Evolutionary conservation across 1,140 invertebrate species (phyloP), one percentile per base, ranked within the genome.

Genomic region (Drosophila santomea): DNA sequence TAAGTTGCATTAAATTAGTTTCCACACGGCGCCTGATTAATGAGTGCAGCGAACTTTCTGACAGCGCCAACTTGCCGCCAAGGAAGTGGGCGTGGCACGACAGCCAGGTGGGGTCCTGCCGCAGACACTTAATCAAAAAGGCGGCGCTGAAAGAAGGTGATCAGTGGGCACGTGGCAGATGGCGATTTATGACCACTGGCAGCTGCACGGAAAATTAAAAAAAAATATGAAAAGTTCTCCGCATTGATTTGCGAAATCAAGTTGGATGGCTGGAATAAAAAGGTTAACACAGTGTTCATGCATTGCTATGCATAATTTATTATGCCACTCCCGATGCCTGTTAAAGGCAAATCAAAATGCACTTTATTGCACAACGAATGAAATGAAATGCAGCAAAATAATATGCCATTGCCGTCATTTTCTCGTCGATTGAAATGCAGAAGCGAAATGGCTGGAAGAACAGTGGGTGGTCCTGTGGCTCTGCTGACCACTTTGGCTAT

Each of bases 331-430:
- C 35, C 45, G 57, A 56, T 50, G 58, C 41, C 67, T 43, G 75
- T 84, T 86, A 81, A 73, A 74, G 73, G 77, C 63, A 67, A 86
- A 86, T 88, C 82, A 82, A 78, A 86, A 88, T 82, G 66, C 74
- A 80, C 55, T 84, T 57, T 68, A 77, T 76, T 72, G 81, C 61
- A 57, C 67, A 76, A 72, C 55, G 69, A 45, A 59, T 36, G 45
- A 44, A 61, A 59, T 39, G 58, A 36, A 81, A 62, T 73, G 68
- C 56, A 81, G 64, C 78, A 60, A 81, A 73, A 78, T 62, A 75
- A 84, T 86, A 76, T 45, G 57, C 57, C 74, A 51, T 69, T 69
- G 51, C 57, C 63, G 52, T 77, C 66, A 69, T 79, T 82, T 73
- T 78, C 66, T 64, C 67, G 47, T 60, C 72, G 66, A 80, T 80